Percentiles rank a stretch among this genome's conserved stretches.
These are phyloP conservation scores for Erythrolamprus reginae DNA, from an alignment of 2,113 vertebrate species.

Conservation along the genomic window DNA sequence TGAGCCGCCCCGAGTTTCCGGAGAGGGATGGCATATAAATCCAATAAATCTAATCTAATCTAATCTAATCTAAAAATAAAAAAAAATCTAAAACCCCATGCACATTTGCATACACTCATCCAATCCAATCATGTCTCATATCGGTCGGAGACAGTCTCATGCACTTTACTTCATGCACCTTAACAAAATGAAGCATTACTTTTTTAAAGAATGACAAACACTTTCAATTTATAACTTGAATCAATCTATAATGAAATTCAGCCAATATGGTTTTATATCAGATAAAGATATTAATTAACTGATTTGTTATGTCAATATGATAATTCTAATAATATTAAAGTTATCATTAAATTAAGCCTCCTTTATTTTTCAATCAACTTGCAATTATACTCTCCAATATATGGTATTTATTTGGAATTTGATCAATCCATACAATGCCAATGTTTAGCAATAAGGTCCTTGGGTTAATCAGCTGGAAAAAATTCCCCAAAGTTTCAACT, in stretches of 20 bases:
- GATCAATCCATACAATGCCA: conserved; percentile 61
- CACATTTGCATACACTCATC: too few species aligned
- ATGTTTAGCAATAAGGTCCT: conserved; percentile 62
- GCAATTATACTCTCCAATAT: conserved; percentile 65
- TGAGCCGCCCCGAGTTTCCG: too few species aligned
- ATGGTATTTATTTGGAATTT: conserved; percentile 62
- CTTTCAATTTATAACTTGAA: conserved; percentile 28
- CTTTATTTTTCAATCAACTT: conserved; percentile 65
- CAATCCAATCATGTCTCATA: too few species aligned
- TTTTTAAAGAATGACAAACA: neutral
- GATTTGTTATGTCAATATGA: conserved; percentile 39
- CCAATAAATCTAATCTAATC: too few species aligned
- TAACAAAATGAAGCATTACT: conserved; percentile 9
- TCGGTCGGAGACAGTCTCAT: too few species aligned
- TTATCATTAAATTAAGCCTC: conserved; percentile 60
- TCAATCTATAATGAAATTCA: conserved; percentile 39
- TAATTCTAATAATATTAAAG: conserved; percentile 56
- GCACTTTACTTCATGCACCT: conserved; percentile 36
- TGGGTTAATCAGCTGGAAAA: conserved; percentile 70
- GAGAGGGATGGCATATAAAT: too few species aligned
- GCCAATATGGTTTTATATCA: conserved; percentile 28
- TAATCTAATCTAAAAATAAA: too few species aligned
- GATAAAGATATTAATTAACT: conserved; percentile 48
- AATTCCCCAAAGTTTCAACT: conserved; percentile 67
- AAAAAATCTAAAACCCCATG: too few species aligned